phyloP scores from a whole-genome alignment of 1,140 invertebrate genomes.

The Lepidurus apus region DNA sequence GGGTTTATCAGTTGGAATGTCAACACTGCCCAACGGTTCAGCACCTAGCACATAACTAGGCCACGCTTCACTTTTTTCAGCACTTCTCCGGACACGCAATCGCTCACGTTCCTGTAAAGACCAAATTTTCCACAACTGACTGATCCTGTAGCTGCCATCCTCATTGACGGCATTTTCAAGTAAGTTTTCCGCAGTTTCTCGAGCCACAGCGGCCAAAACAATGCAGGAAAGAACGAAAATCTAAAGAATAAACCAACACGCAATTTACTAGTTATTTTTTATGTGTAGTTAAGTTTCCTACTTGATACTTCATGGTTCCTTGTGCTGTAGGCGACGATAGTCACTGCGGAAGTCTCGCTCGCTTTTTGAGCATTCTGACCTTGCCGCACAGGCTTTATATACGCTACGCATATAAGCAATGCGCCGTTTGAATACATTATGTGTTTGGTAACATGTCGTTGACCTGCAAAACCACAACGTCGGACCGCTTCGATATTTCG shows the following conservation, averaged over 20 bases:
- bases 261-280: neutral
- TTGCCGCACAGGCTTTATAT: slow-evolving; percentile 5
- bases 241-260: neutral
- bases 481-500: neutral
- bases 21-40: neutral
- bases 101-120: neutral
- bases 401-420: neutral
- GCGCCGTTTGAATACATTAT: neutral
- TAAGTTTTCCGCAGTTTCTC: neutral
- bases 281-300: neutral
- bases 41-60: neutral
- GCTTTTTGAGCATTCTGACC: neutral
- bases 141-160: neutral
- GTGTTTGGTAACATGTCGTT: neutral
- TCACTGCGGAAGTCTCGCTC: neutral
- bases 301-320: neutral
- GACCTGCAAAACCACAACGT: neutral
- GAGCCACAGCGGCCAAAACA: neutral
- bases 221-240: neutral
- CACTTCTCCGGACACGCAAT: neutral
- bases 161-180: neutral
- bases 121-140: neutral
- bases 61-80: neutral
- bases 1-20: neutral
- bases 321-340: neutral